A percentile compares a stretch with the other conserved stretches of the same genome.
These are phyloP conservation scores for Dipodomys stephensi DNA, from an alignment of 2,113 vertebrate genomes.

Conservation along the genomic window DNA sequence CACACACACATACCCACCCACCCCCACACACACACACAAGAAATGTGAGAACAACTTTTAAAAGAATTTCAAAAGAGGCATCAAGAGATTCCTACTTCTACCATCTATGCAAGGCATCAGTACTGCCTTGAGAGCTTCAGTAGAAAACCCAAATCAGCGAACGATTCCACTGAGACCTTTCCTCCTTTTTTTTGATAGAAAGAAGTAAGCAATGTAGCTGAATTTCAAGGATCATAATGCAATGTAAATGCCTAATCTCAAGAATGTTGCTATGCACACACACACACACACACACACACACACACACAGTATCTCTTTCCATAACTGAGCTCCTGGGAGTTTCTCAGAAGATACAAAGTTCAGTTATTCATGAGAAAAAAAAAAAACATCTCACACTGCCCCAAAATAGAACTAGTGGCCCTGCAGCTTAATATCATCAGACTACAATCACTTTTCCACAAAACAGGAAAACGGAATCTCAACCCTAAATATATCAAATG, in stretches of 20 bases:
- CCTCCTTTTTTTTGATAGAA: neutral
- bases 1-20: too few relatives aligned
- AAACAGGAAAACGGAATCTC: neutral
- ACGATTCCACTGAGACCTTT: neutral
- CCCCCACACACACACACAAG: too few relatives aligned
- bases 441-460: neutral
- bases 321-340: too few relatives aligned
- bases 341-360: neutral
- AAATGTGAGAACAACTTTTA: neutral
- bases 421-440: neutral
- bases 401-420: neutral
- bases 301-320: too few relatives aligned
- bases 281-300: fast-evolving
- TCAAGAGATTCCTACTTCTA: neutral
- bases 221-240: neutral
- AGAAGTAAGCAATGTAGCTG: neutral
- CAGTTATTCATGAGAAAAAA: neutral
- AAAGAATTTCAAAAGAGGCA: neutral
- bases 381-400: neutral
- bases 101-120: neutral
- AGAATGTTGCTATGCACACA: neutral
- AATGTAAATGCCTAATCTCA: neutral
- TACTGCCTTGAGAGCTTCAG: fast-evolving
- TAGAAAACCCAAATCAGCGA: neutral
- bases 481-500: neutral